These are phyloP conservation scores for Dicrurus megarhynchus DNA, from an alignment of 2,113 vertebrate genomes.

Conservation along the genomic window DNA sequence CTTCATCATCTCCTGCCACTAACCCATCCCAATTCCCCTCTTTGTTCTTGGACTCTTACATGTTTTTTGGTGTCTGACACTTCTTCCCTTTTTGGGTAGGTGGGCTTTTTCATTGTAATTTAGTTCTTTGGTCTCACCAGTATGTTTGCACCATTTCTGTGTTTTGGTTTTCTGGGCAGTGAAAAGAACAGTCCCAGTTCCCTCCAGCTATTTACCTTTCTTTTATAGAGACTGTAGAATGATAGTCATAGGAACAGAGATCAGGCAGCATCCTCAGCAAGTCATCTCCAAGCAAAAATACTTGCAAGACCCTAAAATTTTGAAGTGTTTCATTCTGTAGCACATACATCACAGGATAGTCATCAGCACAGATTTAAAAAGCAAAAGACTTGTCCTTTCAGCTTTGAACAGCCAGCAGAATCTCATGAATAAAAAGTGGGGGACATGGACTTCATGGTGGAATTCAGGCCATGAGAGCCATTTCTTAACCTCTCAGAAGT, in stretches of 20 bases:
- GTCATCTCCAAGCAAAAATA: neutral
- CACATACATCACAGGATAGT: accelerated
- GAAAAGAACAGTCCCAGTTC: neutral
- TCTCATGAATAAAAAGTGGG: neutral
- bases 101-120: neutral
- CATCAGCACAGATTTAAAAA: neutral
- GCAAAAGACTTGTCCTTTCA: neutral
- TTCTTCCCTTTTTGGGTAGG: neutral
- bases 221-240: neutral
- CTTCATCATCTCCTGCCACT: neutral
- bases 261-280: neutral
- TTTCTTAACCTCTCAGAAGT: neutral
- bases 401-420: neutral
- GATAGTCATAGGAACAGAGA: neutral
- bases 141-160: neutral
- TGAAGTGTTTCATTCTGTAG: neutral
- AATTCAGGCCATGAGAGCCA: neutral
- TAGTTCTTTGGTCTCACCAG: neutral
- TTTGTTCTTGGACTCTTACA: neutral
- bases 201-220: neutral
- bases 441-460: neutral
- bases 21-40: neutral
- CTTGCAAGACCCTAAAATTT: neutral
- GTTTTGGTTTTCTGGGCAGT: neutral
- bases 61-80: neutral